Conservation (phyloP, 2,888 invertebrate genomes). For the Synanthedon vespiformis region DNA sequence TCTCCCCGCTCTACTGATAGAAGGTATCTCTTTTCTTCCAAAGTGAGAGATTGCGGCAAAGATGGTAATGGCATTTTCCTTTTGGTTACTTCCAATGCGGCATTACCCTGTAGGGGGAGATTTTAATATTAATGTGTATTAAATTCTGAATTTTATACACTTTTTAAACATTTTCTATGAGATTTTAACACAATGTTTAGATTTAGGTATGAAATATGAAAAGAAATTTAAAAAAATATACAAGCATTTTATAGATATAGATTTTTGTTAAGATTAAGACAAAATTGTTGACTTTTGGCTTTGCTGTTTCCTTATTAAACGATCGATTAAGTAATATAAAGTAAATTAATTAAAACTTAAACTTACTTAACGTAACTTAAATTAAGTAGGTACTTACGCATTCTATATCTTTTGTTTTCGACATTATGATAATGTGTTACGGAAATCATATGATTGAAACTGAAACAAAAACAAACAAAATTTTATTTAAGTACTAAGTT, state of each 20-base stretch:
- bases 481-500: too few relatives aligned
- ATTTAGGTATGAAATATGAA: too few relatives aligned
- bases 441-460: too few relatives aligned
- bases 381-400: constrained; percentile 29
- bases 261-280: too few relatives aligned
- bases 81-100: constrained; percentile 25
- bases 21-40: constrained; percentile 92
- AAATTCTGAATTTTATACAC: not conserved
- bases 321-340: too few relatives aligned
- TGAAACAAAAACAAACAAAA: too few relatives aligned
- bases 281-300: too few relatives aligned
- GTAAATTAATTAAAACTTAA: too few relatives aligned
- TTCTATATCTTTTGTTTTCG: constrained; percentile 51
- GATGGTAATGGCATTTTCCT: constrained; percentile 66
- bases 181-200: too few relatives aligned
- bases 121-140: not conserved
- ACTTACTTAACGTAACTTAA: not conserved
- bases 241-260: too few relatives aligned
- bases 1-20: constrained; percentile 95
- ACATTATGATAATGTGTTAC: constrained; percentile 23
- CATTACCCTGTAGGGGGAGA: constrained; percentile 33
- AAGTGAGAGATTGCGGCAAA: constrained; percentile 78
- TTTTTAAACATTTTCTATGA: not conserved
- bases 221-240: too few relatives aligned
- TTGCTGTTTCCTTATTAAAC: too few relatives aligned